A percentile compares a stretch with the other conserved stretches of the same genome.
Conservation (phyloP, 2,888 invertebrate species). For the Philonicus albiceps region DNA sequence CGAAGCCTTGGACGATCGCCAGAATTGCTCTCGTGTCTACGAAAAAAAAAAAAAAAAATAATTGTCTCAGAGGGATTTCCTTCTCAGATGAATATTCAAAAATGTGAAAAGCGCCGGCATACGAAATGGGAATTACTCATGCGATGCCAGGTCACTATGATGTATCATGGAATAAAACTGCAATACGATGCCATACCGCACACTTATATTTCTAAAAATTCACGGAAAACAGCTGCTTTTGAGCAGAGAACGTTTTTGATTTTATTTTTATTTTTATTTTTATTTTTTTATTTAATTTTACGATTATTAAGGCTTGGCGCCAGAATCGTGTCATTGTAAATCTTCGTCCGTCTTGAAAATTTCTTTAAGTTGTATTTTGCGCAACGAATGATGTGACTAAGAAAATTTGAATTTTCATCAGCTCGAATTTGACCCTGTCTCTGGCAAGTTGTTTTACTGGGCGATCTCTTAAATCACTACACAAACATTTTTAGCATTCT, state of each 20-base stretch:
- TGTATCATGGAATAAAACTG: not conserved
- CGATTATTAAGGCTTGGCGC: not conserved
- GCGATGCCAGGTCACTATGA: not conserved
- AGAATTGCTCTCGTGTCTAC: not conserved
- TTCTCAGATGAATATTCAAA: not conserved
- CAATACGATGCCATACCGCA: not conserved
- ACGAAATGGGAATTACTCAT: not conserved
- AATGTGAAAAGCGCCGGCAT: not conserved
- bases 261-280: not conserved
- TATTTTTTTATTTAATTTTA: not conserved
- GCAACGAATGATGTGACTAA: slow-evolving; percentile 10
- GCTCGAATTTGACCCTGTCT: not conserved
- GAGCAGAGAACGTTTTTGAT: not conserved
- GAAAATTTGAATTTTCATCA: slow-evolving; percentile 16
- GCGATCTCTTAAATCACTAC: not conserved
- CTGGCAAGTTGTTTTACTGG: not conserved
- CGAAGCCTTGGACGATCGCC: not conserved
- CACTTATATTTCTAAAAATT: not conserved
- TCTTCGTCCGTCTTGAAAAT: not conserved
- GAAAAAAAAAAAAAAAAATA: slow-evolving; percentile 9
- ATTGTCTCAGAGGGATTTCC: slow-evolving; percentile 12
- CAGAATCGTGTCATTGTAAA: slow-evolving; percentile 12
- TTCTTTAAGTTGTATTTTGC: not conserved
- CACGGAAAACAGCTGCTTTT: not conserved
- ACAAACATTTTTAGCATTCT: not conserved